Evolutionary conservation across 2,888 invertebrate genomes (phyloP).

Genomic region (Hemistola chrysoprasaria): DNA sequence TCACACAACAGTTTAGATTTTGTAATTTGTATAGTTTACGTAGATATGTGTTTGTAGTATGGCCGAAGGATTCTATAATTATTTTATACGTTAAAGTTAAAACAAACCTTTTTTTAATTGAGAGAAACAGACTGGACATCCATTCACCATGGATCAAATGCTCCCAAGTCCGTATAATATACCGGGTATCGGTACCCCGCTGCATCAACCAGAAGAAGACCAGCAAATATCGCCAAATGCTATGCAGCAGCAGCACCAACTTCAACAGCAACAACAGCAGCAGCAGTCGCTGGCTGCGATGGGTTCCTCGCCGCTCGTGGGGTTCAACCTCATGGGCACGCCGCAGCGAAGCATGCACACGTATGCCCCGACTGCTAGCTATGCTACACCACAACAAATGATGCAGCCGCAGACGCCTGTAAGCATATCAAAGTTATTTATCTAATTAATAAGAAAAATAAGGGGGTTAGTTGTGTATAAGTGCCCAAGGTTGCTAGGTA

Average conservation of each 20-base stretch:
- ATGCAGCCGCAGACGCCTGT: constrained; percentile 96
- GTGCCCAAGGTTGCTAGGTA: no score
- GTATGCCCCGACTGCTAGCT: constrained; percentile 89
- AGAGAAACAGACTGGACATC: constrained; percentile 10
- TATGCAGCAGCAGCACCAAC: constrained; percentile 88
- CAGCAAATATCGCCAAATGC: constrained; percentile 94
- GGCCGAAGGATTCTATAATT: no score
- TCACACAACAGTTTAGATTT: no score
- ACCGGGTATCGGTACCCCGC: constrained; percentile 94
- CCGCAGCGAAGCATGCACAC: constrained; percentile 89
- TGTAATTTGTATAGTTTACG: no score
- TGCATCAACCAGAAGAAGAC: constrained; percentile 95
- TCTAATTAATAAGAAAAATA: constrained; percentile 6
- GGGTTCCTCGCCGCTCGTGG: constrained; percentile 83
- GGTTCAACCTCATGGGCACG: constrained; percentile 84
- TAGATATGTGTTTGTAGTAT: no score
- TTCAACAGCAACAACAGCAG: constrained; percentile 88
- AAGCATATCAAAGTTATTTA: no score
- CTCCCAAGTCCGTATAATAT: constrained; percentile 94
- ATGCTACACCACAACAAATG: constrained; percentile 90
- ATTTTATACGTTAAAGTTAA: no score
- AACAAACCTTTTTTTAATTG: not conserved
- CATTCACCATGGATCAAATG: constrained; percentile 91
- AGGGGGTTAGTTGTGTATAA: no score
- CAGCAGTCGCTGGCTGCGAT: constrained; percentile 81